Percentiles rank a stretch among this genome's conserved stretches.
phyloP scores from a whole-genome alignment of 1,140 invertebrate species.

The Gryllus bimaculatus region DNA sequence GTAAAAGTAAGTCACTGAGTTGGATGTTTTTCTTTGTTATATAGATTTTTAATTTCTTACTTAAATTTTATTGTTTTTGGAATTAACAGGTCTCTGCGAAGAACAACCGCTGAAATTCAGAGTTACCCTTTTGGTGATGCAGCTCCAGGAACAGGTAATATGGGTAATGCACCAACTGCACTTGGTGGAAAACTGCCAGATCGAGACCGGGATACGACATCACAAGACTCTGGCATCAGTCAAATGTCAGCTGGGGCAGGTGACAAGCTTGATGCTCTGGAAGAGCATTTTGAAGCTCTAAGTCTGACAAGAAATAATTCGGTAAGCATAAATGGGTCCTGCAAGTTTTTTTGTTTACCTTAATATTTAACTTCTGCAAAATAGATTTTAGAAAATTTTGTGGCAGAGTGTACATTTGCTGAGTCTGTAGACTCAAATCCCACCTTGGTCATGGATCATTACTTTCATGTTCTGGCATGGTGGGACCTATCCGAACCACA shows the following conservation, averaged over 20 bases:
- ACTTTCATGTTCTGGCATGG: too few species aligned
- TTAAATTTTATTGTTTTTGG: too few species aligned
- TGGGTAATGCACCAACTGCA: slow-evolving; percentile 23
- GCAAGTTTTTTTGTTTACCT: not conserved
- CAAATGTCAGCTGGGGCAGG: slow-evolving; percentile 58
- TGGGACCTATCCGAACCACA: too few species aligned
- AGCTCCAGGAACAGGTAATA: slow-evolving; percentile 21
- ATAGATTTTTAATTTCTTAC: too few species aligned
- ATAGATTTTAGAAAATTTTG: not conserved
- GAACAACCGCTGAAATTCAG: slow-evolving; percentile 88
- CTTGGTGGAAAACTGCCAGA: slow-evolving; percentile 31
- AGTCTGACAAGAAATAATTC: slow-evolving; percentile 12
- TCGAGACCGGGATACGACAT: slow-evolving; percentile 65
- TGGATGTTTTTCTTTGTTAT: too few species aligned
- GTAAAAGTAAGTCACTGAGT: too few species aligned
- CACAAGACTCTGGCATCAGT: slow-evolving; percentile 81
- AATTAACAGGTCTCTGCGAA: slow-evolving; percentile 56
- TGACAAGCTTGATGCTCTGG: slow-evolving; percentile 44
- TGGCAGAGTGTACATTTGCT: not conserved
- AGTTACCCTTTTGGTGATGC: slow-evolving; percentile 66
- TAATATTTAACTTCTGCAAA: not conserved
- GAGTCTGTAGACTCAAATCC: too few species aligned
- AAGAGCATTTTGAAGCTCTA: slow-evolving; percentile 45
- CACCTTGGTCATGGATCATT: too few species aligned
- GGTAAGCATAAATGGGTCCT: not conserved